Percentiles rank a stretch among this genome's conserved stretches.
phyloP scores from a whole-genome alignment of 2,797 vertebrate species.

The Neoniphon sammara region DNA sequence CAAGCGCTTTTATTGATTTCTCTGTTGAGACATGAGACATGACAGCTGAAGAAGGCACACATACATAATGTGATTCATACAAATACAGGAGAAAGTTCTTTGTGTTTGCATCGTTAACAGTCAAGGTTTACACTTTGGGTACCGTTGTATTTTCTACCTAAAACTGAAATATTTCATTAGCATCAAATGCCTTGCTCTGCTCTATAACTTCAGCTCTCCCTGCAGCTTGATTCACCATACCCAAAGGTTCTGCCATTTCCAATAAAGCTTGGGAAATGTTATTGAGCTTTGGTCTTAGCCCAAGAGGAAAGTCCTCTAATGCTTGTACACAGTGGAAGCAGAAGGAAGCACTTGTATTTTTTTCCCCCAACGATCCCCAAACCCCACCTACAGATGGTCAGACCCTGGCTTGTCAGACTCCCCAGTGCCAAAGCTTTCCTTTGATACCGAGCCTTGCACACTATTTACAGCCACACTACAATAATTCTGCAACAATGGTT shows the following conservation, averaged over 20 bases:
- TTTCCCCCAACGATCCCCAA: background rate
- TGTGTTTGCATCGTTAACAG: too few relatives aligned
- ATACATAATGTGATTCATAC: too few relatives aligned
- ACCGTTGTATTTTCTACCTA: too few relatives aligned
- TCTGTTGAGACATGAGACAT: too few relatives aligned
- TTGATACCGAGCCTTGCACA: conserved; percentile 75
- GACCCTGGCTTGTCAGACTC: conserved; percentile 61
- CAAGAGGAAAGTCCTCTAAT: conserved; percentile 60
- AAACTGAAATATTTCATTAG: too few relatives aligned
- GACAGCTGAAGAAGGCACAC: too few relatives aligned
- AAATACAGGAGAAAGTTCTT: too few relatives aligned
- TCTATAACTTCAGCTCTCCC: conserved; percentile 51
- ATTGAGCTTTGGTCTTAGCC: conserved; percentile 51
- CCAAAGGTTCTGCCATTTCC: conserved; percentile 64
- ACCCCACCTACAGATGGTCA: conserved; percentile 65
- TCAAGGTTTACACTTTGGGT: too few relatives aligned
- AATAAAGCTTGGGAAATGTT: conserved; percentile 73
- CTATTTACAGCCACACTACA: conserved; percentile 79
- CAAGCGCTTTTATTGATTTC: too few relatives aligned
- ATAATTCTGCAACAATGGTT: conserved; percentile 78
- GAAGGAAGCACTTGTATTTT: conserved; percentile 5
- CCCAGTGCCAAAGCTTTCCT: conserved; percentile 75
- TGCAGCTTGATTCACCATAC: conserved; percentile 46
- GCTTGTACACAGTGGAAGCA: conserved; percentile 62
- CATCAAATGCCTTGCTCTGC: conserved; percentile 37